Conservation (phyloP, 2,888 invertebrate species). For the Cantharis nigra region DNA sequence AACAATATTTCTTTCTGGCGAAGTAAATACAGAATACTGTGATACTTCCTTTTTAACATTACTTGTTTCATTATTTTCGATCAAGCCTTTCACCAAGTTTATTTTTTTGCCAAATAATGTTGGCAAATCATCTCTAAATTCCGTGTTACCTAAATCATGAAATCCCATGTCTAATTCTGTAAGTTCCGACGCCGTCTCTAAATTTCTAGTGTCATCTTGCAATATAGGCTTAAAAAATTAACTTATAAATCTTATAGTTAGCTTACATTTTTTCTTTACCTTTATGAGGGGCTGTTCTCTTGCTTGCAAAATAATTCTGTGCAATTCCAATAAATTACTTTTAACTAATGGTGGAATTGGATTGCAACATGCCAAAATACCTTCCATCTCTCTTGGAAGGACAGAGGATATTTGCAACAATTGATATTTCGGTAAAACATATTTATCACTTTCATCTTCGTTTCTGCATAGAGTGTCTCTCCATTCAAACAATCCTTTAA, state of each 20-base stretch:
- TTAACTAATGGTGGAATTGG: slow-evolving; percentile 81
- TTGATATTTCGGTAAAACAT: slow-evolving; percentile 96
- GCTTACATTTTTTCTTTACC: slow-evolving; percentile 44
- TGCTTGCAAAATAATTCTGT: slow-evolving; percentile 71
- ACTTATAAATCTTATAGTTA: not conserved
- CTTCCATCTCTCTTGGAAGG: slow-evolving; percentile 89
- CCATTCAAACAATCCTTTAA: slow-evolving; percentile 84
- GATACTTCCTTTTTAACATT: slow-evolving; percentile 39
- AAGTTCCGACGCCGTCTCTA: slow-evolving; percentile 47
- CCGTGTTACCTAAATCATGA: slow-evolving; percentile 63
- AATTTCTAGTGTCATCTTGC: slow-evolving; percentile 52
- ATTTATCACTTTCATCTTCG: slow-evolving; percentile 90
- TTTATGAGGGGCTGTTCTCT: slow-evolving; percentile 70
- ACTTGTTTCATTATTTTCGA: not conserved
- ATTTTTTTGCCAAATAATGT: slow-evolving; percentile 52
- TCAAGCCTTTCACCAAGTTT: not conserved
- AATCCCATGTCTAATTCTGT: slow-evolving; percentile 60
- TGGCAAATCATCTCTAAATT: slow-evolving; percentile 63
- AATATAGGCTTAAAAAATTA: slow-evolving; percentile 56
- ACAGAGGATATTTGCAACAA: slow-evolving; percentile 85
- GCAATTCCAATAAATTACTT: slow-evolving; percentile 61
- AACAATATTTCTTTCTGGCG: slow-evolving; percentile 15
- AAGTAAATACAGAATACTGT: slow-evolving; percentile 43
- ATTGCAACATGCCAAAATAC: slow-evolving; percentile 89
- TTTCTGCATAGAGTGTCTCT: slow-evolving; percentile 80